Evolutionary conservation across 2,113 vertebrate species (phyloP), one percentile per base, ranked within the genome.

Genomic region (Melanocharis versteri): DNA sequence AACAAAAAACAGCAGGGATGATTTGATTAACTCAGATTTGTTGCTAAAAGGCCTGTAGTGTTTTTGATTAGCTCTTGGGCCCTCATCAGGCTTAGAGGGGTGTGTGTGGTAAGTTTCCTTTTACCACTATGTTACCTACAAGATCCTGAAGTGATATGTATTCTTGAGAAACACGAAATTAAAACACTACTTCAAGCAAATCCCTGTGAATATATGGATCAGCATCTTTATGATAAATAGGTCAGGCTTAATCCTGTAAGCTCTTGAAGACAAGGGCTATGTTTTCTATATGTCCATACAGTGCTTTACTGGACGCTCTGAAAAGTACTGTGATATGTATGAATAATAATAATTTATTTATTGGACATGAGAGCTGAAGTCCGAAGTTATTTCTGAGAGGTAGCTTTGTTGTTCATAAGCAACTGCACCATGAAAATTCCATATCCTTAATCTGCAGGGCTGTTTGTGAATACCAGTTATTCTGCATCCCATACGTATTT

Each of bases 1-100:
- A 97, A 96, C 94, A 87, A 89, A 94, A 96, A 97, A 2, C 96
- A 97, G 91, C 93, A 94, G 96, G 94, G 89, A 89, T 94, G 82
- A 91, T 89, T 90, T 96, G 93, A 97, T 93, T 95, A 96, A 94
- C 94, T 96, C 90, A 84, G 58, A 88, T 93, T 93, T 28, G 3
- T 87, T 94, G 85, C 89, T 97, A 94, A 97, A 97, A 95, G 75
- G 71, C 62, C 89, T 97, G 84, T 79, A 84, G 92, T 95, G 91
- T 82, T 96, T 97, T 95, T 95, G 94, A 97, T 96, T 96, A 96
- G 83, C 91, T 81, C 66, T 93, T 88, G 65, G 83, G 77, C 75
- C 56, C 89, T 94, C 89, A 83, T 77, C 87, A 89, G 64, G 65
- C 90, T 93, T 80, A 42, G 58, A 92, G 77, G 70, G 90, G 83